These are phyloP conservation scores for Cheiracanthium punctorium DNA, from an alignment of 2,888 invertebrate species.

Conservation along the genomic window DNA sequence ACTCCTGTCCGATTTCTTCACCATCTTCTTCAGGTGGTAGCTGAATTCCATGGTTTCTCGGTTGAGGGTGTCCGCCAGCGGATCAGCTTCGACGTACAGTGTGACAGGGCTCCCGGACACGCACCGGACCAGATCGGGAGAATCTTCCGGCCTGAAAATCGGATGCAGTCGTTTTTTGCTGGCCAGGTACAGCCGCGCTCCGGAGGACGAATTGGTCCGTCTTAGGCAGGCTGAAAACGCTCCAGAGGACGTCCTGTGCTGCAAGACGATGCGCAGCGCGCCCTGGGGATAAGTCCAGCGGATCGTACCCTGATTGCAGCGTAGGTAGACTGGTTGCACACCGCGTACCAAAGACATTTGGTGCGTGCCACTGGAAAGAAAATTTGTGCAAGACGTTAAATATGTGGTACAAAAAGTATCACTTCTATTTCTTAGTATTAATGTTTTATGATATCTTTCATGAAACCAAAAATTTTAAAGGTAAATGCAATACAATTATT, in stretches of 20 bases:
- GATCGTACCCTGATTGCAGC: conserved; percentile 84
- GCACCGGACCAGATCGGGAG: conserved; percentile 76
- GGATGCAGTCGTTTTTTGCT: conserved; percentile 81
- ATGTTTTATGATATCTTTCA: too few species aligned
- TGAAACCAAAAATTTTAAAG: too few species aligned
- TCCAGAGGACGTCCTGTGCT: conserved; percentile 78
- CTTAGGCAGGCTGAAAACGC: conserved; percentile 85
- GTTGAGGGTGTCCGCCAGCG: conserved; percentile 73
- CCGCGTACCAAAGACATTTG: conserved; percentile 78
- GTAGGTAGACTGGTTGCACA: conserved; percentile 85
- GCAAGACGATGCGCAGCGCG: conserved; percentile 83
- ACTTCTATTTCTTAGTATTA: too few species aligned
- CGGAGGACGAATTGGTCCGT: conserved; percentile 76
- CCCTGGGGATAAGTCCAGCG: conserved; percentile 87
- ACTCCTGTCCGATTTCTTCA: conserved; percentile 13
- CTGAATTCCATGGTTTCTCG: conserved; percentile 81
- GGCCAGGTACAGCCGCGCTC: conserved; percentile 81
- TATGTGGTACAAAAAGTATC: too few species aligned
- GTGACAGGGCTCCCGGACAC: conserved; percentile 82
- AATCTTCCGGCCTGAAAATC: conserved; percentile 79
- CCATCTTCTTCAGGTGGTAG: conserved; percentile 82
- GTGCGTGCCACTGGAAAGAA: conserved; percentile 61
- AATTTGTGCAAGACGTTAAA: too few species aligned
- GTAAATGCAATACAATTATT: too few species aligned
- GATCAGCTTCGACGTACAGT: conserved; percentile 81